Percentiles rank a stretch among this genome's conserved stretches.
These are phyloP conservation scores for Drosophila fuyamai DNA, from an alignment of 1,140 invertebrate genomes.

Conservation along the genomic window DNA sequence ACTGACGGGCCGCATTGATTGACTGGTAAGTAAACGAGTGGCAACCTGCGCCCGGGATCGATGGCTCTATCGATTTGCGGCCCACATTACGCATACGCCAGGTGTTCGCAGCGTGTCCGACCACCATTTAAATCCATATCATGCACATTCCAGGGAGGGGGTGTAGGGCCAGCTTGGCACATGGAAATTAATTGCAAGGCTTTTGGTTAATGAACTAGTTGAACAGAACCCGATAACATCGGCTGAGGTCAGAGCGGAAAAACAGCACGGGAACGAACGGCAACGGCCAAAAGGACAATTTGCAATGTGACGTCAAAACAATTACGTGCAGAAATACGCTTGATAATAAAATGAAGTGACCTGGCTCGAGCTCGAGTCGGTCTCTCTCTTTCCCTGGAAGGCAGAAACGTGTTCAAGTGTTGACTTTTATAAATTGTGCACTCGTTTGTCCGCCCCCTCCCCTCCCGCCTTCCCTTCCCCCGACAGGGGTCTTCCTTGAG, in stretches of 20 bases:
- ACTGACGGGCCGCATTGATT: constrained; percentile 6
- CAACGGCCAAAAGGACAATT: constrained; percentile 64
- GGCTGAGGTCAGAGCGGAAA: constrained; percentile 6
- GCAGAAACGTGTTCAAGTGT: constrained; percentile 77
- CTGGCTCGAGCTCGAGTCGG: not conserved
- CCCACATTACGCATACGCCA: constrained; percentile 30
- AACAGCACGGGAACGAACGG: not conserved
- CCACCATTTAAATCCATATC: constrained; percentile 26
- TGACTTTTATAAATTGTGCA: constrained; percentile 82
- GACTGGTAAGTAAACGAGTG: constrained; percentile 15
- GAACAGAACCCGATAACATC: constrained; percentile 27
- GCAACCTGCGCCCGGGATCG: not conserved
- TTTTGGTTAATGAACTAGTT: constrained; percentile 67
- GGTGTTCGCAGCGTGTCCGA: constrained; percentile 43
- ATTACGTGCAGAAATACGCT: constrained; percentile 79
- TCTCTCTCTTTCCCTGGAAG: constrained; percentile 40
- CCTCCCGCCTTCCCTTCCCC: not conserved
- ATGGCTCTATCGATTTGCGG: constrained; percentile 12
- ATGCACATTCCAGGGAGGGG: not conserved
- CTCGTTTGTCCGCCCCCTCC: constrained; percentile 44
- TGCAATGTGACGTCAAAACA: constrained; percentile 80
- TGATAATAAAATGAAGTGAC: constrained; percentile 81
- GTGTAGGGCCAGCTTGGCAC: constrained; percentile 9
- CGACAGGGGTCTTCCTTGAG: not conserved
- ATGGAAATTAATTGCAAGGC: constrained; percentile 60